Evolutionary conservation across 2,113 vertebrate genomes (phyloP), one percentile per base, ranked within the genome.

Genomic region (Ictalurus punctatus): DNA sequence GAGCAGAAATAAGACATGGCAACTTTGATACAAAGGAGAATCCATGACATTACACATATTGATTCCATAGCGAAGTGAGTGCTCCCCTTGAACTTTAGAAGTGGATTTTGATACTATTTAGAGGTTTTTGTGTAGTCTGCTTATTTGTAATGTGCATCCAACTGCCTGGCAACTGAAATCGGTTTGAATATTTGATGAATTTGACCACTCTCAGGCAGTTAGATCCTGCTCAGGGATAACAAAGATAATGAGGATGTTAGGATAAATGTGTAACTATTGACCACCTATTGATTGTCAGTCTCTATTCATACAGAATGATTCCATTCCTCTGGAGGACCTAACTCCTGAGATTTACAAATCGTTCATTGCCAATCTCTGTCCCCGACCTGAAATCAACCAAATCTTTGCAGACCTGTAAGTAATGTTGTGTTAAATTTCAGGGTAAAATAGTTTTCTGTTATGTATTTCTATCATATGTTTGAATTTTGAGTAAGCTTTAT

Each of bases 381-480:
- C 98, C 92, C 96, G 98, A 34, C 96, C 97, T 67, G 98, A 99
- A 94, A 97, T 99, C 1, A 94, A 96, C 94, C 96, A 95, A 94
- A 97, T 99, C 94, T 99, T 99, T 90, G 95, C 96, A 0, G 96
- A 97, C 92, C 96, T 97, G 98, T 99, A 95, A 98, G 98, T 93
- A 85, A 56, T 1, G 40, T 13, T 88, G 3, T 63, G 25, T 59
- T 65, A 25, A 25, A 25, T 48, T 79, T 44, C 25, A 14, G 37
- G 4, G 12, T 69, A 9, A 69, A 69, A 52, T 30, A 56, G 48
- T 48, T 56, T 56, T 84, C 16, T 58, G 16, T 61, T 37, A 25
- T 61, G 8, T 71, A 14, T 81, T 82, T 52, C 8, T 82, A 2
- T 86, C 19, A 10, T 23, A 2, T 48, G 2, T 30, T 52, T 85